Evolutionary conservation across 2,113 vertebrate species (phyloP).

Genomic region (Dascyllus trimaculatus): DNA sequence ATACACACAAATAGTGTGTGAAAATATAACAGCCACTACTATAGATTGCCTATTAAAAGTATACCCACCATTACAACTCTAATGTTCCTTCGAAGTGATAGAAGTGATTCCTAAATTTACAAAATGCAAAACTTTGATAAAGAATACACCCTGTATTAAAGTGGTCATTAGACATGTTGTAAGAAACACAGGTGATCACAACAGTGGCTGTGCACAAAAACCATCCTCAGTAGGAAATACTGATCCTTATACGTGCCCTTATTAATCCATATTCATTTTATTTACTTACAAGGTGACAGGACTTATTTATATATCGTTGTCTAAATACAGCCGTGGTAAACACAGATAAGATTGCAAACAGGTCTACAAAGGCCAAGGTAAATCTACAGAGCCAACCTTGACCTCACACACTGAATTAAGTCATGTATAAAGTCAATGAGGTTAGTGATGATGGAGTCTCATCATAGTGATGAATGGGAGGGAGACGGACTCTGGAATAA

Average conservation of each 20-base stretch:
- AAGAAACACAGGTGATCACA: neutral
- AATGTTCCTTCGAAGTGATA: too few species aligned
- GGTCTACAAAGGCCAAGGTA: constrained; percentile 16
- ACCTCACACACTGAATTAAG: constrained; percentile 36
- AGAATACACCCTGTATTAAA: too few species aligned
- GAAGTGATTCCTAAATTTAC: too few species aligned
- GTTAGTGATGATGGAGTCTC: constrained; percentile 32
- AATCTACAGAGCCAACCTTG: constrained; percentile 20
- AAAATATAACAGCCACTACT: too few species aligned
- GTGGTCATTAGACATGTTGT: too few species aligned
- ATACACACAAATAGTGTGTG: too few species aligned
- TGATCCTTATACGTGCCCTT: neutral
- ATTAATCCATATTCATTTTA: neutral
- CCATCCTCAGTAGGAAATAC: too few species aligned
- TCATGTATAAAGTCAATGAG: constrained; percentile 32
- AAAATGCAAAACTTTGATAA: too few species aligned
- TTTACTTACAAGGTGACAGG: constrained; percentile 3
- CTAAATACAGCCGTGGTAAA: neutral
- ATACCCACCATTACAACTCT: too few species aligned
- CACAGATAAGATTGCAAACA: neutral
- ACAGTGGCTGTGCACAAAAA: neutral
- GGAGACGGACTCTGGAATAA: constrained; percentile 48
- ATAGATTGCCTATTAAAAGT: too few species aligned
- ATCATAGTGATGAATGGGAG: constrained; percentile 65
- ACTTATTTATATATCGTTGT: constrained; percentile 2